Base-by-base conservation (phyloP, 1,140 invertebrate genomes). In the Drosophila nigromelanica region DNA sequence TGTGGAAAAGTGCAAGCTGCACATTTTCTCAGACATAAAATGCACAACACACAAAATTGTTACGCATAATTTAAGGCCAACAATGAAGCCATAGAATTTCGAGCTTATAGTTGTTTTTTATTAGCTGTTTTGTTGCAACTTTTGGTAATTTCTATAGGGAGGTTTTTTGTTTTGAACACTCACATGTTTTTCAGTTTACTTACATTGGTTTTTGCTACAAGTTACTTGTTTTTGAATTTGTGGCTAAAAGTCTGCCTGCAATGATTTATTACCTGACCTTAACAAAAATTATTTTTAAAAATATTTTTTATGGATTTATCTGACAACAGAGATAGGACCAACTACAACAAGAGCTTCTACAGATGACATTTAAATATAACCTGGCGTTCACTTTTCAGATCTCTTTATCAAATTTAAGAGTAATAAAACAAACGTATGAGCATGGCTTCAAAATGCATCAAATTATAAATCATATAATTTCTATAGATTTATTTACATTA, bases 401-500 rank as follows among this genome's bases (percentile, higher is more conserved):
- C 5, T 70, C n/a, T 48, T 40, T 30, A 24, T 62, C 51, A 51
- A 10, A 30, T 27, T 30, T 43, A 27, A 42, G 24, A 33, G 5
- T 2, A 27, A 48, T 1, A 3, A 30, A 30, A 30, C 12, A 30
- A 50, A 14, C 24, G 2, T n/a, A 18, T 18, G 7, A 18, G 35
- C 21, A 7, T 18, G 43, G 18, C 39, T 51, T 48, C 15, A 27
- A 48, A 63, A 48, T 71, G 12, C 27, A 66, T 43, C 15, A 1
- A 58, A 45, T 30, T 58, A 35, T 35, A 37, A 60, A 60, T 60
- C 42, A 73, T 66, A 52, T n/a, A 35, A 43, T 11, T 27, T 56
- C 30, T 21, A 18, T 39, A 59, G 80, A 82, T 82, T 83, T 82
- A 82, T 82, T 69, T 72, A 76, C 58, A 83, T 82, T 83, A 72